Evolutionary conservation across 2,797 vertebrate species (phyloP), one percentile per base, ranked within the genome.

Genomic region (Esox lucius): DNA sequence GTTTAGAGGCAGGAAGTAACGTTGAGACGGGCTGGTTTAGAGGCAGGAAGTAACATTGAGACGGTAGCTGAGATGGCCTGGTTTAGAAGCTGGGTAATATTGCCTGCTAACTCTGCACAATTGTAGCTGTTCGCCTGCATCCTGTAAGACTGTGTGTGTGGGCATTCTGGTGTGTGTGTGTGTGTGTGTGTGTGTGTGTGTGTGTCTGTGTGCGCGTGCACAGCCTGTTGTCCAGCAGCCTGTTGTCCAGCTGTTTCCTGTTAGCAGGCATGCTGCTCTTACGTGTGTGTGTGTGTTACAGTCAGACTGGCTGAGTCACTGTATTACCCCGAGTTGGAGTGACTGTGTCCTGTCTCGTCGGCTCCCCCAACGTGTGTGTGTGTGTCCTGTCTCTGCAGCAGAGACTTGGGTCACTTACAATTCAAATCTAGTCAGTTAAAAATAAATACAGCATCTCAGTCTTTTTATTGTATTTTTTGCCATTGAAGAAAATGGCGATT

Each of bases 161-260:
- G 24, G 39, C n/a, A n/a, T n/a, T n/a, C n/a, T n/a, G n/a, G n/a
- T 48, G 19, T 22, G 68, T 12, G 71, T 73, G 33, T 77, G 73
- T 71, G 80, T 71, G 51, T 71, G 68, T 78, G 22, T 39, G 13
- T 24, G 39, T 26, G 51, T 89, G 86, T 86, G 85, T 77, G 85
- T 78, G 68, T 11, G 51, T 81, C 80, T 75, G 81, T 82, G 80
- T 84, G 28, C 28, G 26, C 5, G 33, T 39, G 80, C 78, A 81
- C 79, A 78, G 87, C n/a, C n/a, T n/a, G n/a, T n/a, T n/a, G n/a
- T n/a, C n/a, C n/a, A n/a, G n/a, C n/a, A n/a, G n/a, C 84, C 88
- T 84, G 87, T 80, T 86, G 80, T 87, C 91, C 91, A 93, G 91
- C 92, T 92, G 92, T 92, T 93, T 93, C 91, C 92, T 92, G 89